Evolutionary conservation across 2,888 invertebrate species (phyloP), one percentile per base, ranked within the genome.

Genomic region (Pseudolycoriella hygida): DNA sequence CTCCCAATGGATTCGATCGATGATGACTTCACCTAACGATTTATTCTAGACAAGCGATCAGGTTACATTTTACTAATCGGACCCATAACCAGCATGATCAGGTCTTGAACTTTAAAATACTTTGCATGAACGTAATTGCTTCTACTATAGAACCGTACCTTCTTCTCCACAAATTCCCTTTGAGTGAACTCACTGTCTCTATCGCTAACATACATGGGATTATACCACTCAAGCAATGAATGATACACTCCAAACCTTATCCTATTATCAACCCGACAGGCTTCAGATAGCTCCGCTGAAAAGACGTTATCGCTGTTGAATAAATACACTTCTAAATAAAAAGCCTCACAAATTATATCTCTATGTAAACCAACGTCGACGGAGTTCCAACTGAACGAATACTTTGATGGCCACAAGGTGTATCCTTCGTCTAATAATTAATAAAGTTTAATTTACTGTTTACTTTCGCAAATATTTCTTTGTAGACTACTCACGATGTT

Each of bases 151-250:
- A n/a, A 34, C 4, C 25, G 40, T 17, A 50, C 68, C 62, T 89
- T 88, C 2, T 72, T 66, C 5, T 69, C 62, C 0, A 82, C 79
- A 60, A 80, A 92, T 38, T 71, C 63, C 25, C 73, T 69, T 2
- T 76, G 74, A 4, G 67, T 64, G 53, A 78, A 84, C 34, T 76
- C 68, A 34, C 69, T 71, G 2, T 60, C 53, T 56, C 78, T 81
- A 56, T 90, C 89, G 20, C 73, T 61, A 12, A 75, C 52, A 59
- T 85, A 90, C 41, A 87, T 64, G 0, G 87, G 87, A 61, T 90
- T 81, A 57, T 72, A 90, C 89, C 89, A 90, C 61, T 90, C 89
- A 56, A 74, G 88, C 5, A 89, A 60, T 0, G 88, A 89, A 57
- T 89, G 84, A 57, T 89, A 89, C 0, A 88, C 66, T 0, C 89